Evolutionary conservation across 2,888 invertebrate species (phyloP).

Genomic region (Andrena bucephala): DNA sequence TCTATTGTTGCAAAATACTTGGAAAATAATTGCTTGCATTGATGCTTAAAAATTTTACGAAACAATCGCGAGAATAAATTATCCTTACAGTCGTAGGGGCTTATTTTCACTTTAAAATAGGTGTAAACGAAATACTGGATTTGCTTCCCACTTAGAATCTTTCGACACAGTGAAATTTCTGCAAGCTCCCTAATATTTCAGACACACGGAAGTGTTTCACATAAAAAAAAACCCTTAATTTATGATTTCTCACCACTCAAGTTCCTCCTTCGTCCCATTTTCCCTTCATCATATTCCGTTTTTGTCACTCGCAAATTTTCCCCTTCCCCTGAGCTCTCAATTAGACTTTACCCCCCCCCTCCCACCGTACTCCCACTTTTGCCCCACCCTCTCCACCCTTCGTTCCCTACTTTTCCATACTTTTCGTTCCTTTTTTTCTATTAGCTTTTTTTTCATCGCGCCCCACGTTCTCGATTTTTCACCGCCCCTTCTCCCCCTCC

Average conservation of each 20-base stretch:
- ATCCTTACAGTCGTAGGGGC: too few species aligned
- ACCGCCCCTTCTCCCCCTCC: background rate
- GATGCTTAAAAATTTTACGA: too few species aligned
- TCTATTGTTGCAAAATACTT: too few species aligned
- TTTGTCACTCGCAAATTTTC: background rate
- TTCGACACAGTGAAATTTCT: too few species aligned
- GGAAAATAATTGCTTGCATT: too few species aligned
- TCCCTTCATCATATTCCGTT: background rate
- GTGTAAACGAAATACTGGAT: too few species aligned
- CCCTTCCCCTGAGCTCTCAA: background rate
- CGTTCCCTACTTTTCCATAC: background rate
- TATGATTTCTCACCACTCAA: background rate
- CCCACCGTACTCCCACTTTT: background rate
- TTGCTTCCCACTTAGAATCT: too few species aligned
- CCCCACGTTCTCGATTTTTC: conserved; percentile 6
- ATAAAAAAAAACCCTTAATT: background rate
- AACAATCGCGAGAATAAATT: too few species aligned
- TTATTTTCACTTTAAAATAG: too few species aligned
- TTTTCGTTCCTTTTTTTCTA: background rate
- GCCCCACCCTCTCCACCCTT: background rate
- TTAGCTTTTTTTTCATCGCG: conserved; percentile 29
- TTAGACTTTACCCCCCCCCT: background rate
- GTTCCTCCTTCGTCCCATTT: background rate
- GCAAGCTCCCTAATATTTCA: too few species aligned
- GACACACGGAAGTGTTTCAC: too few species aligned